Evolutionary conservation across 2,113 vertebrate genomes (phyloP).

Genomic region (Macquaria australasica): DNA sequence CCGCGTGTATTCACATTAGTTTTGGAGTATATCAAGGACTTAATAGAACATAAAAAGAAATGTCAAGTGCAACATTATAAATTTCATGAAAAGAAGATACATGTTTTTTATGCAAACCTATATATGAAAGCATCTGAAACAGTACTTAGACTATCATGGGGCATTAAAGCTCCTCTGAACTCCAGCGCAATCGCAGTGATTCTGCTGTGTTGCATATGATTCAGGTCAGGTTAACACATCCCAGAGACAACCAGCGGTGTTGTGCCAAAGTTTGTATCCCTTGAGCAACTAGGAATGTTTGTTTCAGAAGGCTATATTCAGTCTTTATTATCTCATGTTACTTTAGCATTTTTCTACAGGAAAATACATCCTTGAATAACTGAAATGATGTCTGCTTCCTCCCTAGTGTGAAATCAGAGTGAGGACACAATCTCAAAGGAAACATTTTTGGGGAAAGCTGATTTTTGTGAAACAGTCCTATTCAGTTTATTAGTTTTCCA

Average conservation of each 20-base stretch:
- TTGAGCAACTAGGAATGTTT: not conserved
- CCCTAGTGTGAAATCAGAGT: not conserved
- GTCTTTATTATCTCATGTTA: not conserved
- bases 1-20: not conserved
- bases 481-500: not conserved
- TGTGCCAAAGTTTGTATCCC: not conserved
- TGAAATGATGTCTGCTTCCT: not conserved
- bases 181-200: not conserved
- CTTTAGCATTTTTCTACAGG: not conserved
- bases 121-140: not conserved
- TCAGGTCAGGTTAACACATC: not conserved
- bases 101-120: not conserved
- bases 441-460: not conserved
- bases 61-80: not conserved
- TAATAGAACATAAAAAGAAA: not conserved
- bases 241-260: not conserved
- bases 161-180: not conserved
- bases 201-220: not conserved
- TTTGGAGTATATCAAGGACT: not conserved
- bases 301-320: not conserved
- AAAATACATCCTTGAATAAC: not conserved
- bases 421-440: not conserved
- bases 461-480: not conserved
- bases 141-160: not conserved
- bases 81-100: not conserved